phyloP scores from a whole-genome alignment of 2,113 vertebrate genomes.

The Grantiella picta region DNA sequence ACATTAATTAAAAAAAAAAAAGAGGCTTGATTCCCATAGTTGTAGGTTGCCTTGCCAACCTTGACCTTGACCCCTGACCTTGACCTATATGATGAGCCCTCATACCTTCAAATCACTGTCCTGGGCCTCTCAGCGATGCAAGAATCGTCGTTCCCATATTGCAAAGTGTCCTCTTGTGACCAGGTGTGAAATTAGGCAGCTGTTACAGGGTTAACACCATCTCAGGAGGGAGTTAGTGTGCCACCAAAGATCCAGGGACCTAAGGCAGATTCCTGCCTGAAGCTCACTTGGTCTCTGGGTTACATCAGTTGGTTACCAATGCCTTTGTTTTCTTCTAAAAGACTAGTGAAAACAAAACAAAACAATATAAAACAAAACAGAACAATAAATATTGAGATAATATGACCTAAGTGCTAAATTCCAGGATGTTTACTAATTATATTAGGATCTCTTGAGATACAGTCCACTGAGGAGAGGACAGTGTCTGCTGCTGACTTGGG shows the following conservation, averaged over 20 bases:
- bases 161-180: neutral
- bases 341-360: neutral
- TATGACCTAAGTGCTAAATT: neutral
- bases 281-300: neutral
- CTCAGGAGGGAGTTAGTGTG: neutral
- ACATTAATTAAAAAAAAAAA: neutral
- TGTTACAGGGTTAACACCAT: neutral
- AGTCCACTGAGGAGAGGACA: neutral
- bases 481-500: neutral
- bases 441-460: neutral
- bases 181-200: neutral
- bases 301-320: neutral
- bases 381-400: neutral
- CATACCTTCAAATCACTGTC: neutral
- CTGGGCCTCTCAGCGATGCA: neutral
- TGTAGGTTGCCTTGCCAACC: neutral
- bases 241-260: neutral
- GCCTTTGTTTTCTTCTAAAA: neutral
- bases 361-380: neutral
- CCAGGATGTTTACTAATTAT: neutral
- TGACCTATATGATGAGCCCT: neutral
- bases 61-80: neutral
- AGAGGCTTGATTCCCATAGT: neutral
- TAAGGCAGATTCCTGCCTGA: neutral
- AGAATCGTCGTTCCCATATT: neutral